Evolutionary conservation across 2,113 vertebrate species (phyloP), one percentile per base, ranked within the genome.

Genomic region (Macquaria australasica): DNA sequence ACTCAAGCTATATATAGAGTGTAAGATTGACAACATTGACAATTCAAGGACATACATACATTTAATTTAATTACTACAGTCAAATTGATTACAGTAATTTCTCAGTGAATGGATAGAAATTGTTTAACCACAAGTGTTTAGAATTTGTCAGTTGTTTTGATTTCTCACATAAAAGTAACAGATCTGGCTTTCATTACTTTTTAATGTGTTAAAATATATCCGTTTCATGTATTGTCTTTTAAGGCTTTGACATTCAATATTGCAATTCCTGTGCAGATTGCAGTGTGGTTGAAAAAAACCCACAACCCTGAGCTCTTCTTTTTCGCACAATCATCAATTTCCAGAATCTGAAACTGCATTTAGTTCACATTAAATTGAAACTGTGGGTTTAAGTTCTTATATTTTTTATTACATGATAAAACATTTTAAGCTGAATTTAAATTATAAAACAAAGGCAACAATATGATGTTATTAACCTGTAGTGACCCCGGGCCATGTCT

Each of bases 311-410:
- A 41, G 48, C 25, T 74, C 28, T 43, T 74, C 16, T 74, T 88
- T 86, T 79, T 74, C 0, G 34, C 88, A 60, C 43, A 37, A 23
- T 83, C 81, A 77, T 77, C 80, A 83, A 5, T 78, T 84, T 68
- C 4, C 51, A 56, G 41, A 82, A 37, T 51, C 34, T 64, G n/a
- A 70, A 77, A 53, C 50, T 67, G 77, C 23, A 55, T 56, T 77
- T 11, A 25, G 16, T 53, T 39, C 73, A 83, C 34, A 48, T 74
- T 28, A 18, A 77, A 28, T 58, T 28, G 59, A 76, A 76, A 43
- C n/a, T n/a, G 50, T 15, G 34, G 1, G 15, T 21, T 60, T 3
- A 39, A 43, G 0, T 75, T 60, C 16, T 69, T 31, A 25, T 74
- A 21, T 63, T 14, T 37, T 41, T 10, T 16, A n/a, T 51, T 4